A percentile compares a stretch with the other conserved stretches of the same genome.
These are phyloP conservation scores for Hypsopygia costalis DNA, from an alignment of 2,888 invertebrate species.

Conservation along the genomic window DNA sequence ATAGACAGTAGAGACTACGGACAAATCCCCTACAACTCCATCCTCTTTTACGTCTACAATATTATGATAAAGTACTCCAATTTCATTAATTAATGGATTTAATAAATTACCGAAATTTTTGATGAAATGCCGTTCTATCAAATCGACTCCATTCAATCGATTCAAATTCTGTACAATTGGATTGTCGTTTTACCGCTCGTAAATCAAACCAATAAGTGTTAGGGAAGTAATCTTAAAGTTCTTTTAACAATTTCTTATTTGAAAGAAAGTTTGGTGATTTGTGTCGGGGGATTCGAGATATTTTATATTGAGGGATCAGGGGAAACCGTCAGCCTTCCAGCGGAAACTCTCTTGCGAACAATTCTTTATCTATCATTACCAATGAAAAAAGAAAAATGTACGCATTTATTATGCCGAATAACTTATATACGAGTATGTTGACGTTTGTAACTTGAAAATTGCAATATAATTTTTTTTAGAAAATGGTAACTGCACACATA, in stretches of 20 bases:
- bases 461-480: too few relatives aligned
- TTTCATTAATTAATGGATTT: too few relatives aligned
- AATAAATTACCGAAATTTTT: too few relatives aligned
- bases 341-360: slow-evolving; percentile 22
- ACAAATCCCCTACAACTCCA: too few relatives aligned
- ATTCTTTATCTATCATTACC: slow-evolving; percentile 29
- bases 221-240: slow-evolving; percentile 49
- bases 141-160: too few relatives aligned
- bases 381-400: slow-evolving; percentile 17
- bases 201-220: slow-evolving; percentile 54
- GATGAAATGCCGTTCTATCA: too few relatives aligned
- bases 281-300: slow-evolving; percentile 32
- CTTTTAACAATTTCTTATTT: slow-evolving; percentile 47
- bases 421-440: background rate
- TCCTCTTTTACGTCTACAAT: too few relatives aligned
- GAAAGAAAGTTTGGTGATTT: slow-evolving; percentile 45
- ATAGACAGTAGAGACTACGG: too few relatives aligned
- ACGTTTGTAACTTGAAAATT: too few relatives aligned
- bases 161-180: slow-evolving; percentile 39
- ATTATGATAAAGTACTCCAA: too few relatives aligned
- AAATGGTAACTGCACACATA: too few relatives aligned
- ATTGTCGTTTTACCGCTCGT: slow-evolving; percentile 40
- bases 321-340: background rate
- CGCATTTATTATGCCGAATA: background rate
- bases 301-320: slow-evolving; percentile 25